Percentiles rank a stretch among this genome's conserved stretches.
Evolutionary conservation across 92 coral and sea anemone species (phyloP).

Genomic region (Meandrina meandrites): DNA sequence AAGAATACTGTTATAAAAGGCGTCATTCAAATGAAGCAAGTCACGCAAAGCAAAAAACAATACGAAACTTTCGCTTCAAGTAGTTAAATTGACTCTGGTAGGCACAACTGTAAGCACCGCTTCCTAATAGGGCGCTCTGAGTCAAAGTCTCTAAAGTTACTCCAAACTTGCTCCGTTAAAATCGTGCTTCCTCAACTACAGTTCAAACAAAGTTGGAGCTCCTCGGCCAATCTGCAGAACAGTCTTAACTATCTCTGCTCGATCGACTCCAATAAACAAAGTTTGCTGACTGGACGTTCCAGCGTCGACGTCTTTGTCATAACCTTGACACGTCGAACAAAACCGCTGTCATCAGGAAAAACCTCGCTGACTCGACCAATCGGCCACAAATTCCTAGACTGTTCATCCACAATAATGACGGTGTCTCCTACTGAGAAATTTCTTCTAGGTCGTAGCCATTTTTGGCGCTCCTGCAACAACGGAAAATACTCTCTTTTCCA

Average conservation of each 20-base stretch:
- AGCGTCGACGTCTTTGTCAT: constrained; percentile 20
- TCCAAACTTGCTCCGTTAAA: neutral
- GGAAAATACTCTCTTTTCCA: constrained; percentile 34
- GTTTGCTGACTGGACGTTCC: no score
- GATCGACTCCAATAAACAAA: neutral
- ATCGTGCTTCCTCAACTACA: no score
- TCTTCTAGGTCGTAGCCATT: neutral
- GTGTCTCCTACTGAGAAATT: constrained; percentile 37
- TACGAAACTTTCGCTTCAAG: no score
- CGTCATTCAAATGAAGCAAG: no score
- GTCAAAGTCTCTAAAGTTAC: neutral
- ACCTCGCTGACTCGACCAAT: no score
- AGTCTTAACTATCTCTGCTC: no score
- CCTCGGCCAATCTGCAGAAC: no score
- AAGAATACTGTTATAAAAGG: no score
- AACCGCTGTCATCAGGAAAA: constrained; percentile 22
- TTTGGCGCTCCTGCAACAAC: constrained; percentile 18
- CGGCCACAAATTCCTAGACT: constrained; percentile 45
- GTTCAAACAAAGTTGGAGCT: no score
- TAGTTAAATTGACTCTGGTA: no score
- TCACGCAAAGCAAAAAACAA: no score
- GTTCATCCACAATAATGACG: constrained; percentile 33
- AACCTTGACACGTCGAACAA: constrained; percentile 31
- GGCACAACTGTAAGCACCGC: no score
- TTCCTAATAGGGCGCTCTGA: constrained; percentile 35